These are phyloP conservation scores for Drosophila insularis DNA, from an alignment of 1,140 invertebrate genomes.

Conservation along the genomic window DNA sequence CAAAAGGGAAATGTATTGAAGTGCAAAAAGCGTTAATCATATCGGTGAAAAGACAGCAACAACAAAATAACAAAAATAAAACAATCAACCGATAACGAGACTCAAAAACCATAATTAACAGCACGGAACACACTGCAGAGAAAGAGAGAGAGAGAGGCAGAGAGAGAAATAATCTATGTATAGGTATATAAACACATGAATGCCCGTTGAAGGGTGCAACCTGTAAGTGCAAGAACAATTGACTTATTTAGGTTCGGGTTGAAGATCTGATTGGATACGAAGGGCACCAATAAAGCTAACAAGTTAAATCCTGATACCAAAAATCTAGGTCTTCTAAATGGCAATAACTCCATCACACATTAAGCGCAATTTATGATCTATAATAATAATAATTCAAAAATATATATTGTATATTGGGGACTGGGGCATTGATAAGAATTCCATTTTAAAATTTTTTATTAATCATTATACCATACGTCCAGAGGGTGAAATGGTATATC, in stretches of 20 bases:
- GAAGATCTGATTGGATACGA: too few relatives aligned
- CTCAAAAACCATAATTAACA: slow-evolving; percentile 52
- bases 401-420: not conserved
- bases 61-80: slow-evolving; percentile 22
- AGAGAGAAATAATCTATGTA: too few relatives aligned
- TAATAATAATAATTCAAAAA: not conserved
- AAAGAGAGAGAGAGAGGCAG: not conserved
- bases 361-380: not conserved
- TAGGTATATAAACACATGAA: too few relatives aligned
- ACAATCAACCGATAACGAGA: slow-evolving; percentile 60
- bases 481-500: too few relatives aligned
- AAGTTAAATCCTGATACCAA: too few relatives aligned
- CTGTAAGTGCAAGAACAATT: too few relatives aligned
- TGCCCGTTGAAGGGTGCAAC: too few relatives aligned
- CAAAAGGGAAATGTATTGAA: slow-evolving; percentile 32
- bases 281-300: too few relatives aligned
- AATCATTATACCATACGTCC: too few relatives aligned
- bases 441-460: not conserved
- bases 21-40: slow-evolving; percentile 72
- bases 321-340: too few relatives aligned
- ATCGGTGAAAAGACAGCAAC: slow-evolving; percentile 33
- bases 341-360: not conserved
- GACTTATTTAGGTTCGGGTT: too few relatives aligned
- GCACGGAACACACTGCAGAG: slow-evolving; percentile 7
- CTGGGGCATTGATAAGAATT: slow-evolving; percentile 3